Conservation (phyloP, 2,888 invertebrate species). For the Rhagium mordax region DNA sequence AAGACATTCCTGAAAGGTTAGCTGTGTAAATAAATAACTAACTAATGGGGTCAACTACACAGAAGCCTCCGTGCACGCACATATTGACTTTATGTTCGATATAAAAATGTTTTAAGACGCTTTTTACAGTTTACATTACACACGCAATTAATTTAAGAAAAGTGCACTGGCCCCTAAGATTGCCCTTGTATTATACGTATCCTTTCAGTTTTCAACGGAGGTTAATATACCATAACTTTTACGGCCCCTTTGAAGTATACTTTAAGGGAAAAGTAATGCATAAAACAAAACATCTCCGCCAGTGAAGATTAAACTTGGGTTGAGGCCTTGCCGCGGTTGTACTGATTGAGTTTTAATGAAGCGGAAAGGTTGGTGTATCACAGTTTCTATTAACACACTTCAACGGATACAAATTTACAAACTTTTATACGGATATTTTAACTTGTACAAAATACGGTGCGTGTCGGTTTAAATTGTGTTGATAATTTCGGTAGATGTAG, state of each 20-base stretch:
- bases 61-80: too few relatives aligned
- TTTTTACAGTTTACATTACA: constrained; percentile 3
- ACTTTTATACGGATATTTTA: background rate
- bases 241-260: constrained; percentile 41
- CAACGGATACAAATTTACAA: background rate
- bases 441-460: constrained; percentile 4
- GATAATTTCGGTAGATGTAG: too few relatives aligned
- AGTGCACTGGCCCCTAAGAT: constrained; percentile 11
- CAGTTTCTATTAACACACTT: constrained; percentile 16
- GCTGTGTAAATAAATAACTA: too few relatives aligned
- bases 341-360: constrained; percentile 24
- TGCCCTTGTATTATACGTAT: background rate
- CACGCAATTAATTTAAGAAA: constrained; percentile 21
- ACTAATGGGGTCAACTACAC: too few relatives aligned
- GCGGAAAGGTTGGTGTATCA: constrained; percentile 10
- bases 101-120: background rate
- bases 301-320: constrained; percentile 6
- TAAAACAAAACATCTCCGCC: constrained; percentile 27
- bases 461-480: too few relatives aligned
- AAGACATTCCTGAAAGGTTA: too few relatives aligned
- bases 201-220: background rate
- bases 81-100: background rate
- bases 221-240: constrained; percentile 38
- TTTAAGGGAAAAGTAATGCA: constrained; percentile 36
- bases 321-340: background rate